A percentile compares a stretch with the other conserved stretches of the same genome.
Conservation (phyloP, 2,888 invertebrate genomes). For the Endotricha flammealis region DNA sequence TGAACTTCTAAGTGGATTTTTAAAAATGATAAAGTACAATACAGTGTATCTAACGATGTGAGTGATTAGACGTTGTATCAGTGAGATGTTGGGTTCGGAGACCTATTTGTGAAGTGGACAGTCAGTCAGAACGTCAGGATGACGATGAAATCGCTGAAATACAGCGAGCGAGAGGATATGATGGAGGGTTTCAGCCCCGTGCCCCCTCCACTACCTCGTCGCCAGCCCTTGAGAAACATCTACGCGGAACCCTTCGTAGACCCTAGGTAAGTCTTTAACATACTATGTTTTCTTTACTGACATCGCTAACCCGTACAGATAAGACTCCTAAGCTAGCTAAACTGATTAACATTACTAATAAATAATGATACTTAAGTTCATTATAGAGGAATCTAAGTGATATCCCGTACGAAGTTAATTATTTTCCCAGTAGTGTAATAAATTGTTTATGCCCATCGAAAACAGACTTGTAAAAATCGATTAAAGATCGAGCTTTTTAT, state of each 20-base stretch:
- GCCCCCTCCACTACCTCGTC: constrained; percentile 80
- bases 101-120: constrained; percentile 64
- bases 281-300: constrained; percentile 17
- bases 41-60: constrained; percentile 57
- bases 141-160: constrained; percentile 81
- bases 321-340: too few species aligned
- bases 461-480: not conserved
- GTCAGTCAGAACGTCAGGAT: constrained; percentile 52
- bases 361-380: too few species aligned
- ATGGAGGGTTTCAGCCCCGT: constrained; percentile 78
- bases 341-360: too few species aligned
- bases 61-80: constrained; percentile 50
- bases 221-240: constrained; percentile 81
- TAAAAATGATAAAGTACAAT: constrained; percentile 32
- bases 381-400: too few species aligned
- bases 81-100: constrained; percentile 55
- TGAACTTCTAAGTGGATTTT: constrained; percentile 34
- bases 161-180: constrained; percentile 75
- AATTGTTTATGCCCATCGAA: not conserved
- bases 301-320: constrained; percentile 8
- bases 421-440: not conserved
- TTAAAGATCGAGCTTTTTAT: not conserved
- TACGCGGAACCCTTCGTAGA: constrained; percentile 83
- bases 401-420: not conserved
- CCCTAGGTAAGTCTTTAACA: constrained; percentile 60